These are phyloP conservation scores for Vanessa atalanta DNA, from an alignment of 1,140 invertebrate genomes.

Conservation along the genomic window DNA sequence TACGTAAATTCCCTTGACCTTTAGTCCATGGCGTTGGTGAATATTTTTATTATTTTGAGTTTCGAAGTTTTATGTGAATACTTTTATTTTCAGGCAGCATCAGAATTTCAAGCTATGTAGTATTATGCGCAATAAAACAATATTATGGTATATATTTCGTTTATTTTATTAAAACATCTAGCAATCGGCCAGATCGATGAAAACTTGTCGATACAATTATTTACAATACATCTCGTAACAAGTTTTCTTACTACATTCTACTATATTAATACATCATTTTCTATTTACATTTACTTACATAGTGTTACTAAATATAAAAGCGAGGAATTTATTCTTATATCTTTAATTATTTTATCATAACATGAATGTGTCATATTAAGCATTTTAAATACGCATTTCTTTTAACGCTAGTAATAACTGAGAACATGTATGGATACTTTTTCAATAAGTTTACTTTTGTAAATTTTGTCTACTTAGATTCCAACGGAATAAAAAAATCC, in stretches of 20 bases:
- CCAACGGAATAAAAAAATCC: too few relatives aligned
- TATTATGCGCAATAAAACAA: constrained; percentile 20
- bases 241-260: constrained; percentile 22
- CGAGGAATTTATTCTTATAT: constrained; percentile 9
- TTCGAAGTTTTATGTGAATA: too few relatives aligned
- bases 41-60: too few relatives aligned
- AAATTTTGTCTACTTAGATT: too few relatives aligned
- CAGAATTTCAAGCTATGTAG: too few relatives aligned
- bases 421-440: too few relatives aligned
- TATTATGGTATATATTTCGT: constrained; percentile 30
- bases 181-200: constrained; percentile 19
- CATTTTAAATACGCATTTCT: background rate
- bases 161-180: constrained; percentile 37
- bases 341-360: background rate
- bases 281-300: constrained; percentile 30
- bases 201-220: constrained; percentile 29
- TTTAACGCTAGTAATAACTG: too few relatives aligned
- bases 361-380: background rate
- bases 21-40: too few relatives aligned
- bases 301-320: background rate
- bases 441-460: too few relatives aligned
- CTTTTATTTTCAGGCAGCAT: too few relatives aligned
- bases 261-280: constrained; percentile 12
- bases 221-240: constrained; percentile 22
- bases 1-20: too few relatives aligned